Conservation (phyloP, 2,888 invertebrate genomes). For the Gonocerus acuteangulatus region DNA sequence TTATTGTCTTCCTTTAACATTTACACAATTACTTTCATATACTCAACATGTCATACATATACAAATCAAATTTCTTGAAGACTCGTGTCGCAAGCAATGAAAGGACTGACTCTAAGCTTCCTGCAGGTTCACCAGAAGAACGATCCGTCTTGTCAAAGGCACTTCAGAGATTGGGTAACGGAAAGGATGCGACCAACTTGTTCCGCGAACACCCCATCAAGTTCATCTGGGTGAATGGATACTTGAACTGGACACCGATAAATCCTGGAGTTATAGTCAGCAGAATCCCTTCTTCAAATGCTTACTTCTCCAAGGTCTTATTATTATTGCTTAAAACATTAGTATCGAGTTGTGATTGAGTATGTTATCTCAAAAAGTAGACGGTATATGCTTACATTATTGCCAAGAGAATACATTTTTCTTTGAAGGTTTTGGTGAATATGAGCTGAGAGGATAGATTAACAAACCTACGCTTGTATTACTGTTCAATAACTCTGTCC, state of each 20-base stretch:
- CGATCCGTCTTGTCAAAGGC: background rate
- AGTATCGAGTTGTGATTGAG: background rate
- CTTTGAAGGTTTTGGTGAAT: too few species aligned
- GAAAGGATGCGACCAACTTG: background rate
- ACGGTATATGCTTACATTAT: too few species aligned
- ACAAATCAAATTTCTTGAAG: too few species aligned
- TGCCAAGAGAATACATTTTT: too few species aligned
- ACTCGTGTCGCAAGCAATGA: too few species aligned
- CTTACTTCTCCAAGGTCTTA: slow-evolving; percentile 14
- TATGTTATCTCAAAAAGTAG: too few species aligned
- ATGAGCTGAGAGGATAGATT: too few species aligned
- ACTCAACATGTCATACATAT: too few species aligned
- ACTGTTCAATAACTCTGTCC: too few species aligned
- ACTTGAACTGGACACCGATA: slow-evolving; percentile 32
- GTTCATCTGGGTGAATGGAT: slow-evolving; percentile 34
- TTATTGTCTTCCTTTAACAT: too few species aligned
- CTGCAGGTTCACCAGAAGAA: background rate
- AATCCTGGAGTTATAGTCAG: slow-evolving; percentile 32
- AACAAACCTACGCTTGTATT: too few species aligned
- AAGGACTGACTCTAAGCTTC: background rate
- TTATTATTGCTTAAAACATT: background rate
- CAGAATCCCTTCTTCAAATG: slow-evolving; percentile 32
- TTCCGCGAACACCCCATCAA: slow-evolving; percentile 22
- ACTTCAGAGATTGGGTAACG: background rate
- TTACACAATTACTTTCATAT: too few species aligned